Conservation (phyloP, 2,888 invertebrate genomes). For the Ichneumon xanthorius region DNA sequence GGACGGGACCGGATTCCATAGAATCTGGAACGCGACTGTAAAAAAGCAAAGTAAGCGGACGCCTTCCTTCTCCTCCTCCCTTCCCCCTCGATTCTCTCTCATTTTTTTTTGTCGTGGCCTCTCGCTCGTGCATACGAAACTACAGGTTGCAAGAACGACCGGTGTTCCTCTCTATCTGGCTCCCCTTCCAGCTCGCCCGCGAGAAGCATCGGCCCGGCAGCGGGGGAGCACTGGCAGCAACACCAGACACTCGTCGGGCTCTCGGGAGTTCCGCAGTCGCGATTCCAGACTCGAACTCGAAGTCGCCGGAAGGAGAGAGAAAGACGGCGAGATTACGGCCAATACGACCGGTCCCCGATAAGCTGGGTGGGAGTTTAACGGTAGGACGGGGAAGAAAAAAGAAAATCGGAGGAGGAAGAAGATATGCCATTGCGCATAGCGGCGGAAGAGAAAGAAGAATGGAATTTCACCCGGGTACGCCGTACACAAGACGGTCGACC, state of each 20-base stretch:
- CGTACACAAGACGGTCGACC: constrained; percentile 63
- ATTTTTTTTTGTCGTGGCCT: constrained; percentile 44
- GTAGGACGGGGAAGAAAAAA: constrained; percentile 34
- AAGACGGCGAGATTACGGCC: constrained; percentile 30
- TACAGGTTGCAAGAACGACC: background rate
- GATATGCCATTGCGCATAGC: constrained; percentile 30
- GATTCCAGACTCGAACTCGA: constrained; percentile 67
- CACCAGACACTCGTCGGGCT: constrained; percentile 12
- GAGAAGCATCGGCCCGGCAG: constrained; percentile 1
- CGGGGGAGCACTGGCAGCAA: background rate
- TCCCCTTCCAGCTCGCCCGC: background rate
- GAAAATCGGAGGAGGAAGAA: constrained; percentile 31
- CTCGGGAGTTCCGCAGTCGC: constrained; percentile 70
- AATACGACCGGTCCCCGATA: constrained; percentile 43
- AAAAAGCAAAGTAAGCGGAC: constrained; percentile 79
- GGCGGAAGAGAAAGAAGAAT: constrained; percentile 38
- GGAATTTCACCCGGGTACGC: constrained; percentile 69
- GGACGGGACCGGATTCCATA: constrained; percentile 76
- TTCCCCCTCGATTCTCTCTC: constrained; percentile 41
- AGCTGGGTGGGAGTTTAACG: constrained; percentile 64
- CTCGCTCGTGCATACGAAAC: constrained; percentile 36
- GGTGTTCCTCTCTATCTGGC: constrained; percentile 22
- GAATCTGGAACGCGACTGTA: constrained; percentile 81
- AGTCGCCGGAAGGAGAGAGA: constrained; percentile 38
- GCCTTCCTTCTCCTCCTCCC: constrained; percentile 67